A percentile compares a stretch with the other conserved stretches of the same genome.
phyloP scores from a whole-genome alignment of 2,797 vertebrate species.

The Champsocephalus gunnari region DNA sequence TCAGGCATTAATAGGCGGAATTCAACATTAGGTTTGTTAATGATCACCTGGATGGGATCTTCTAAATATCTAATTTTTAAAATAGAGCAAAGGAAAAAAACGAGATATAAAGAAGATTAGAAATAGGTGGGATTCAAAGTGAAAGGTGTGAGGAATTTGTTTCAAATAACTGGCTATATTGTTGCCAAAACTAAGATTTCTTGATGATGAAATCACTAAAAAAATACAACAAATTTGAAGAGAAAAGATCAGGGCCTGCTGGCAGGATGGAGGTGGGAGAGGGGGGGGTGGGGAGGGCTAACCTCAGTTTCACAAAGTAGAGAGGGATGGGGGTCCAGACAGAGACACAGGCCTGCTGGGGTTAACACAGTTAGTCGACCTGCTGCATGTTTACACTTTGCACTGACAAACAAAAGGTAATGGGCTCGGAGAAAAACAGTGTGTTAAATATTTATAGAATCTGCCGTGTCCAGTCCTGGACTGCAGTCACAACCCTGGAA shows the following conservation, averaged over 20 bases:
- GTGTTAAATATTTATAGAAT: slow-evolving; percentile 17
- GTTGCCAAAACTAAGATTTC: slow-evolving; percentile 31
- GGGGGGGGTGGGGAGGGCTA: slow-evolving; percentile 53
- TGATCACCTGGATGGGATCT: background rate
- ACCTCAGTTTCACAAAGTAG: slow-evolving; percentile 75
- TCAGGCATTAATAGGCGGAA: background rate
- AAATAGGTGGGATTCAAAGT: background rate
- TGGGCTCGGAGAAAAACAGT: slow-evolving; percentile 11
- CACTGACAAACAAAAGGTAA: slow-evolving; percentile 40
- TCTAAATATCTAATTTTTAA: background rate
- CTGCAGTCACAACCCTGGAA: background rate
- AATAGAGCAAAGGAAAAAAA: background rate
- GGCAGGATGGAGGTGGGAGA: slow-evolving; percentile 1
- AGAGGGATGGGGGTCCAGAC: slow-evolving; percentile 67
- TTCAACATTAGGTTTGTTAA: background rate
- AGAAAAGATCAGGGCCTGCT: slow-evolving; percentile 3
- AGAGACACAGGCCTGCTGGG: slow-evolving; percentile 69
- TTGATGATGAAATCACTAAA: slow-evolving; percentile 7
- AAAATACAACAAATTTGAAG: slow-evolving; percentile 20
- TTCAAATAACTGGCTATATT: background rate
- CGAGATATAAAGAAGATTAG: background rate
- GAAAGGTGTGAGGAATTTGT: background rate
- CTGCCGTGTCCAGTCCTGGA: background rate
- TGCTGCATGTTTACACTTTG: slow-evolving; percentile 33
- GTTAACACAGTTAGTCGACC: slow-evolving; percentile 67